Evolutionary conservation across 1,140 invertebrate genomes (phyloP).

Genomic region (Scaptomyza pallida): DNA sequence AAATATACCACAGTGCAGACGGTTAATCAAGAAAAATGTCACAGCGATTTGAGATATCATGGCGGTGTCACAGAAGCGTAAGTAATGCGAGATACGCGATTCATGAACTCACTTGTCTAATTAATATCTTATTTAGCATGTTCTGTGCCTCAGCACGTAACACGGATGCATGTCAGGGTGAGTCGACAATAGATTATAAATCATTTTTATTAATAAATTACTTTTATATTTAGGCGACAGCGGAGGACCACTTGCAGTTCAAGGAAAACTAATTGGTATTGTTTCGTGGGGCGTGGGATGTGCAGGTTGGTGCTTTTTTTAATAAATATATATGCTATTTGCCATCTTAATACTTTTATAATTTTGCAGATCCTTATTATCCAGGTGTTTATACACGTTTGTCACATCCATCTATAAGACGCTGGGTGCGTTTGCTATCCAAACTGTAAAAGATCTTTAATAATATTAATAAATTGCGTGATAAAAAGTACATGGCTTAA

Average conservation of each 20-base stretch:
- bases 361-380: conserved; percentile 79
- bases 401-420: conserved; percentile 66
- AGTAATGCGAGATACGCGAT: conserved; percentile 33
- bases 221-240: conserved; percentile 80
- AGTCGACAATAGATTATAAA: conserved; percentile 13
- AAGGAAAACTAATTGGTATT: conserved; percentile 85
- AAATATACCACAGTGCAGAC: conserved; percentile 72
- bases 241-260: conserved; percentile 84
- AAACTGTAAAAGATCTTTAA: conserved; percentile 53
- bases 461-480: conserved; percentile 7
- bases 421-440: conserved; percentile 73
- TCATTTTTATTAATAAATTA: conserved; percentile 7
- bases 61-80: conserved; percentile 77
- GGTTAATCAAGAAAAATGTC: conserved; percentile 71
- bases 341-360: neutral
- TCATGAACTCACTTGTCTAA: conserved; percentile 18
- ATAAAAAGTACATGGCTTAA: neutral
- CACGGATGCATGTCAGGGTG: conserved; percentile 81
- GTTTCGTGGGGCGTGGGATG: conserved; percentile 88
- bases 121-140: conserved; percentile 75
- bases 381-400: conserved; percentile 88
- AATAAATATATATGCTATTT: too few species aligned
- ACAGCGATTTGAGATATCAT: conserved; percentile 57
- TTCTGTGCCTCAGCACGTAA: conserved; percentile 84
- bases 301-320: conserved; percentile 57